Evolutionary conservation across 2,113 vertebrate species (phyloP), one percentile per base, ranked within the genome.

Genomic region (Myiopsitta monachus): DNA sequence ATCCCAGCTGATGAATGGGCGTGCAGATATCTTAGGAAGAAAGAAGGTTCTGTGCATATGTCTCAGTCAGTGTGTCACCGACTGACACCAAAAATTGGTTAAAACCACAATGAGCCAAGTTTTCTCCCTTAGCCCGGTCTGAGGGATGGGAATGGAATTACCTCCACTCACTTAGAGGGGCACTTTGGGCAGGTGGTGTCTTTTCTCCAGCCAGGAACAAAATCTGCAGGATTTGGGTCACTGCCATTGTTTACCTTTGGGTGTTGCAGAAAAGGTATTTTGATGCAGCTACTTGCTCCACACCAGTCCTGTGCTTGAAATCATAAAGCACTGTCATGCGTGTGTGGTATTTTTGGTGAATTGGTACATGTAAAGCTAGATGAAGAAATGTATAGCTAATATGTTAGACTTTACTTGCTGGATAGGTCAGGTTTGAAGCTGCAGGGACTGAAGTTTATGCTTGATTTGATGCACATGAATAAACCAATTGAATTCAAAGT

Each of bases 401-500:
- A 47, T 64, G 21, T 88, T 81, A 52, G 57, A 84, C 78, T 97
- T 84, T 55, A 57, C 47, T 79, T 87, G 49, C 75, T 73, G 39
- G 38, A 80, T 91, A 95, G 77, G 83, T 92, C 89, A 89, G 41
- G 52, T 94, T 94, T 93, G 82, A 94, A 95, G 67, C 94, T 93
- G n/a, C 49, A 39, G 90, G 78, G 89, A 93, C 84, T 90, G 67
- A 73, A 88, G 63, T 96, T 95, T 86, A 83, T 80, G 82, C 93
- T 85, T 93, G 87, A 85, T 95, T 85, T 90, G 84, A 83, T 96
- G 89, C 78, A 91, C 54, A 79, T 11, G 41, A 85, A 9, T 79
- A 87, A 95, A 54, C 57, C 90, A 76, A 51, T 54, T 90, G 84
- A 85, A 95, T 96, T 91, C 63, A 90, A 96, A 95, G 89, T 95